These are phyloP conservation scores for Magallana nippona DNA, from an alignment of 2,888 invertebrate genomes.

Conservation along the genomic window DNA sequence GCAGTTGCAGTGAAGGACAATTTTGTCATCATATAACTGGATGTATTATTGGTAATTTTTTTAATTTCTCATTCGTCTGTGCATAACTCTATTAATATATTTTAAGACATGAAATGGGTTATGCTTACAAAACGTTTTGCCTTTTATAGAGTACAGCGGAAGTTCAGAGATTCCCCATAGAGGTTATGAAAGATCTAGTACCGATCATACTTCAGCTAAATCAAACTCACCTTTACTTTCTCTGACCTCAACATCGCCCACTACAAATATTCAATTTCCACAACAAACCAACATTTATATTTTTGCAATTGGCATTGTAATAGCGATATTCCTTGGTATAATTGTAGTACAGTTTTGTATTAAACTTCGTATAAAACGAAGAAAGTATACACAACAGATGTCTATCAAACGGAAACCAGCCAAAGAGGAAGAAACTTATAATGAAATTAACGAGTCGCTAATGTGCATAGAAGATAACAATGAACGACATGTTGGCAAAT, in stretches of 20 bases:
- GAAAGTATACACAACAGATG: background rate
- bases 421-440: background rate
- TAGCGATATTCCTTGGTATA: background rate
- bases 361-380: background rate
- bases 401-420: background rate
- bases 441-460: background rate
- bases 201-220: too few relatives aligned
- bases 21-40: background rate
- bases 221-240: too few relatives aligned
- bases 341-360: background rate
- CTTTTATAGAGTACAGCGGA: too few relatives aligned
- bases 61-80: background rate
- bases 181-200: too few relatives aligned
- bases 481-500: background rate
- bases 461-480: background rate
- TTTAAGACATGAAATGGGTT: background rate
- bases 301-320: background rate
- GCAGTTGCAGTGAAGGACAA: background rate
- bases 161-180: too few relatives aligned
- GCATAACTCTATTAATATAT: background rate
- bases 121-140: too few relatives aligned
- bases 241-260: too few relatives aligned
- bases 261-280: too few relatives aligned
- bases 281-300: background rate
- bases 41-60: background rate